Evolutionary conservation across 2,888 invertebrate genomes (phyloP).

Genomic region (Diloba caeruleocephala): DNA sequence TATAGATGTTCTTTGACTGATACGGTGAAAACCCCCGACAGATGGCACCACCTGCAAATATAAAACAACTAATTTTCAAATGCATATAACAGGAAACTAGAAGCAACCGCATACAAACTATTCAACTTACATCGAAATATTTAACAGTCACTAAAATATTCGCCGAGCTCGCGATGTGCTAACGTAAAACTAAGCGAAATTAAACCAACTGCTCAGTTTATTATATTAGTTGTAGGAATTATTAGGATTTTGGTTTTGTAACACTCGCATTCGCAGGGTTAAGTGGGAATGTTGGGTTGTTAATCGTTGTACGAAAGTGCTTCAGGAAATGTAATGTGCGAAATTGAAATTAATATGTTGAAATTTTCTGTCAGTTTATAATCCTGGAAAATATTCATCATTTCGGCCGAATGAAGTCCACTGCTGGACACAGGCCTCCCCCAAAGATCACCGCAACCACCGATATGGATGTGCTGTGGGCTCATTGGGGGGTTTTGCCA

Average conservation of each 20-base stretch:
- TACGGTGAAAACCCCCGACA: conserved; percentile 14
- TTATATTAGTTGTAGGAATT: conserved; percentile 50
- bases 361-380: no score
- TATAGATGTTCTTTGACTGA: no score
- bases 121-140: conserved; percentile 58
- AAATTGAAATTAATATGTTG: conserved; percentile 46
- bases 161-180: conserved; percentile 31
- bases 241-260: conserved; percentile 50
- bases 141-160: conserved; percentile 58
- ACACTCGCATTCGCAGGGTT: conserved; percentile 17
- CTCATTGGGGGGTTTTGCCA: no score
- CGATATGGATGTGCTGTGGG: no score
- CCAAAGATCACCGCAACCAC: no score
- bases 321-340: conserved; percentile 25
- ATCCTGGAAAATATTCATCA: no score
- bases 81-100: conserved; percentile 46
- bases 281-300: conserved; percentile 28
- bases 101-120: conserved; percentile 39
- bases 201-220: conserved; percentile 49
- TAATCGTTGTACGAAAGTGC: conserved; percentile 32
- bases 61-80: conserved; percentile 43
- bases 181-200: conserved; percentile 44
- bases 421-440: no score
- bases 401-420: no score
- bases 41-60: conserved; percentile 34